A percentile compares a stretch with the other conserved stretches of the same genome.
phyloP scores from a whole-genome alignment of 1,140 invertebrate species.

The Plectus sambesii region DNA sequence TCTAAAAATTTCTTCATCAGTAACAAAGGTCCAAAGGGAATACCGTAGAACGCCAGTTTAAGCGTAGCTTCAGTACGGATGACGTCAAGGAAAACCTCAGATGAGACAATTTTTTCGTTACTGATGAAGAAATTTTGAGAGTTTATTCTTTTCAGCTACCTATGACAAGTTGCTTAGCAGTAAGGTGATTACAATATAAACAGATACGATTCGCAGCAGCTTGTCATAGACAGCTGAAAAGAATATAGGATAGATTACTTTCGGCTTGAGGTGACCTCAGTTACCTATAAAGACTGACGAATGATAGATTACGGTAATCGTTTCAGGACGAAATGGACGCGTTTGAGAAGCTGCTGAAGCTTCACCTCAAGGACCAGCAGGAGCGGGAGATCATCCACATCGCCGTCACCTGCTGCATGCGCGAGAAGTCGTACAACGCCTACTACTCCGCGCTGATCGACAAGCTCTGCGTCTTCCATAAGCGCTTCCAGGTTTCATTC shows the following conservation, averaged over 20 bases:
- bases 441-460: constrained; percentile 70
- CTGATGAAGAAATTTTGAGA: too few species aligned
- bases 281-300: too few species aligned
- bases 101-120: too few species aligned
- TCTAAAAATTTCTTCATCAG: too few species aligned
- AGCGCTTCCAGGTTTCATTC: too few species aligned
- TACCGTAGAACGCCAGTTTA: too few species aligned
- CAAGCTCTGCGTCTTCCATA: constrained; percentile 69
- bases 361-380: constrained; percentile 64
- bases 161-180: constrained; percentile 2
- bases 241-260: constrained; percentile 5
- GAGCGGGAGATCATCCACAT: constrained; percentile 76
- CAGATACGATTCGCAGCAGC: constrained; percentile 5
- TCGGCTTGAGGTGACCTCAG: too few species aligned
- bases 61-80: too few species aligned
- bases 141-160: constrained; percentile 7
- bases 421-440: constrained; percentile 73
- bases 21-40: too few species aligned
- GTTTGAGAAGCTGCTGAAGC: constrained; percentile 72
- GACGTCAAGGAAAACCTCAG: too few species aligned
- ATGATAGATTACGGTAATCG: too few species aligned
- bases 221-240: not conserved
- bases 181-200: not conserved
- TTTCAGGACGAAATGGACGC: constrained; percentile 74
- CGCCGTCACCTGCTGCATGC: constrained; percentile 65